These are phyloP conservation scores for Vireo altiloquus DNA, from an alignment of 2,113 vertebrate species.

Conservation along the genomic window DNA sequence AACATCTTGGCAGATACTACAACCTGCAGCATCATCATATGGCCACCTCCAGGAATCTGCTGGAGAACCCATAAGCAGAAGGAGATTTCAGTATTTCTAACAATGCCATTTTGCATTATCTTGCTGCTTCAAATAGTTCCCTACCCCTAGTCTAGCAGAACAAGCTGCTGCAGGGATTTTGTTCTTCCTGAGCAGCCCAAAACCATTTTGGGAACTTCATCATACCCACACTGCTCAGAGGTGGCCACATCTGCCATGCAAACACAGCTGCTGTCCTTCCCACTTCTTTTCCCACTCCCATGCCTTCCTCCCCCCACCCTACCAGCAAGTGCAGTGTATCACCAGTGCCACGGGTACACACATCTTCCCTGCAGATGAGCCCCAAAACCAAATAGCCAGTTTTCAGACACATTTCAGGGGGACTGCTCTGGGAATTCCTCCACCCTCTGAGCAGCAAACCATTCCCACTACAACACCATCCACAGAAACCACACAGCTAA, in stretches of 20 bases:
- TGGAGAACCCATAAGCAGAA: background rate
- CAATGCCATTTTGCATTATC: background rate
- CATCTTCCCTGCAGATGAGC: background rate
- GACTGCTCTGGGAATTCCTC: background rate
- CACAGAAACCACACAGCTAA: background rate
- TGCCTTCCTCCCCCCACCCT: rapidly evolving
- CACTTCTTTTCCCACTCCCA: background rate
- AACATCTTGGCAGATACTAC: background rate
- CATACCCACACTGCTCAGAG: background rate
- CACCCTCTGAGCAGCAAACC: background rate
- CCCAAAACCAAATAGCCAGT: background rate
- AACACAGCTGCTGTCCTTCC: background rate
- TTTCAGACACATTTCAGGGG: background rate
- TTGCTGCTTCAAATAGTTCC: background rate
- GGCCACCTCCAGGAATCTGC: background rate
- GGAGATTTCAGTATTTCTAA: background rate
- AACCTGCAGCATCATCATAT: background rate
- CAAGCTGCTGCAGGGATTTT: background rate
- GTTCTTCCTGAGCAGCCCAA: background rate
- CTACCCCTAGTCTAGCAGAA: background rate
- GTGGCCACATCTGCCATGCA: background rate
- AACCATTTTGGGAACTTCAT: background rate
- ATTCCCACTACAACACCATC: background rate
- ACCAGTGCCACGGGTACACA: background rate
- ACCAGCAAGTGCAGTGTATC: background rate